Base-by-base conservation (phyloP, 2,888 invertebrate species). In the Eupithecia insigniata region DNA sequence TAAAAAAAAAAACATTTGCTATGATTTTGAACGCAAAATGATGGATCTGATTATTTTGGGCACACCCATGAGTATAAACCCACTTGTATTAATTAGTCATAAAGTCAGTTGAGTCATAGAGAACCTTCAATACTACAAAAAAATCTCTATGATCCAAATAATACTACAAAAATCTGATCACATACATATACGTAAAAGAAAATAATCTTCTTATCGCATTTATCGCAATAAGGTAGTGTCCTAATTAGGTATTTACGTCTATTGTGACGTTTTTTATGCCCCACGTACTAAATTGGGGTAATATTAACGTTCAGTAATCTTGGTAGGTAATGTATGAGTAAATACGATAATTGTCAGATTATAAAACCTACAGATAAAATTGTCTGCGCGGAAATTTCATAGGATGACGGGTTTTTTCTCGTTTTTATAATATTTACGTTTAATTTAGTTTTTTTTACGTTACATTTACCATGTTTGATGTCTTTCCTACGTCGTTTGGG, bases 351-450 rank as follows among this genome's bases (percentile, higher is more conserved):
- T 51, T 26, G n/a, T n/a, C 28, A 43, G 71, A 66, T 69, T 36
- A 69, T 3, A 58, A 60, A 34, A 34, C 72, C 66, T 72, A 66
- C 66, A 72, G 64, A 66, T 60, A 68, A 66, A 28, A 66, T n/a
- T 22, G 16, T 67, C 36, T 67, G 55, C 22, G 22, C 36, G 30
- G 30, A 67, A 28, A 55, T 55, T 5, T 5, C n/a, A 32, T 3
- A 14, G 12, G 5, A 34, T 60, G 58, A 30, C 8, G 32, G 62
- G 18, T 64, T 36, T 64, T 64, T 51, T 51, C 12, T 22, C 4
- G 51, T 22, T 22, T 22, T 51, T 51, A 22, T 51, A 12, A 51
- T 51, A 26, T 22, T 22, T 51, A 51, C 4, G 10, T 51, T 22
- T 4, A 22, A 51, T 51, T 51, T 4, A 51, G 22, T 12, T 51